Percentiles rank a stretch among this genome's conserved stretches.
Evolutionary conservation across 2,113 vertebrate genomes (phyloP).

Genomic region (Malurus elegans): DNA sequence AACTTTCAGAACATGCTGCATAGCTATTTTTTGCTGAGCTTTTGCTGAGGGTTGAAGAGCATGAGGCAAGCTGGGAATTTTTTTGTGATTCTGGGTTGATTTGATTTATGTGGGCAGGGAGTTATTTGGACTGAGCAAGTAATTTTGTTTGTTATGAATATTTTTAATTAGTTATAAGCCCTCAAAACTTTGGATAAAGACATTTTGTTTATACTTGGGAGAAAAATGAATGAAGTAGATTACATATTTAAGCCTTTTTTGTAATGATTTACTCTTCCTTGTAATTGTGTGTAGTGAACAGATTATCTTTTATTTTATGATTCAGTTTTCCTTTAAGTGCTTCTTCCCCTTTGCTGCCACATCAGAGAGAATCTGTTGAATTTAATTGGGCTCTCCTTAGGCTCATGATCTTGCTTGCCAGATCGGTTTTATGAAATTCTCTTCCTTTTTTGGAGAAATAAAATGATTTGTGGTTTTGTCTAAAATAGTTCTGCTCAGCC

Average conservation of each 20-base stretch:
- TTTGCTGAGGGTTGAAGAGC: conserved; percentile 54
- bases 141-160: conserved; percentile 54
- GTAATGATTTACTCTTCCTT: conserved; percentile 45
- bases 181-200: conserved; percentile 32
- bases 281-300: conserved; percentile 44
- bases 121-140: conserved; percentile 46
- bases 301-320: conserved; percentile 51
- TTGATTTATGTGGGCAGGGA: conserved; percentile 61
- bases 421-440: conserved; percentile 28
- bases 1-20: conserved; percentile 55
- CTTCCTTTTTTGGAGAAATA: conserved; percentile 18
- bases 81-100: conserved; percentile 47
- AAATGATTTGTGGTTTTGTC: neutral
- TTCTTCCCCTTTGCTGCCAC: conserved; percentile 33
- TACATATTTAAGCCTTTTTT: conserved; percentile 30
- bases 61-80: conserved; percentile 43
- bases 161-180: conserved; percentile 43
- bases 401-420: conserved; percentile 22
- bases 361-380: conserved; percentile 50
- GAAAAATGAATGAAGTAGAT: conserved; percentile 33
- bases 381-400: conserved; percentile 54
- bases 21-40: conserved; percentile 58
- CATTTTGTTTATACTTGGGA: conserved; percentile 26
- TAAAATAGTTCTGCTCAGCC: neutral
- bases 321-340: conserved; percentile 54